A percentile compares a stretch with the other conserved stretches of the same genome.
Evolutionary conservation across 1,140 invertebrate genomes (phyloP).

Genomic region (Ostrea edulis): DNA sequence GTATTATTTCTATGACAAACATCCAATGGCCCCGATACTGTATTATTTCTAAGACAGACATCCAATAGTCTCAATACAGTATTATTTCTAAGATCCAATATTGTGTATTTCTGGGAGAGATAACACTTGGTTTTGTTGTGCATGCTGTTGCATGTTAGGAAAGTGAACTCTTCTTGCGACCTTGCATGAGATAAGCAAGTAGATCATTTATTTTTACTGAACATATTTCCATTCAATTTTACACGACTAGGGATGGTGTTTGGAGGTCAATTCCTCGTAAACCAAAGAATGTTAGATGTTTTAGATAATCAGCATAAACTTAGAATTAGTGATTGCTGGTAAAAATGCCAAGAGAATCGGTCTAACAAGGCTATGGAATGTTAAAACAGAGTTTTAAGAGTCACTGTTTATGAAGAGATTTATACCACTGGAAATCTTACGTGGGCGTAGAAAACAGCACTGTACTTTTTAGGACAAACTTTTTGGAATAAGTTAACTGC

Average conservation of each 20-base stretch:
- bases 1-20: no score
- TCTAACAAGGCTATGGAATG: background rate
- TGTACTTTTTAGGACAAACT: background rate
- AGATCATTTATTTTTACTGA: background rate
- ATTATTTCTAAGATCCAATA: no score
- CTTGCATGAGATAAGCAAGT: slow-evolving; percentile 5
- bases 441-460: background rate
- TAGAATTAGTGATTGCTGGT: background rate
- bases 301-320: background rate
- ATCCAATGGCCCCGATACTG: no score
- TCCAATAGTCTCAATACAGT: no score
- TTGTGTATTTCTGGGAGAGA: no score
- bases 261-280: background rate
- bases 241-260: background rate
- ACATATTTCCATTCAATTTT: background rate
- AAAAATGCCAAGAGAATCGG: background rate
- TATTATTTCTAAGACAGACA: no score
- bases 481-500: background rate
- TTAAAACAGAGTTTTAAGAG: slow-evolving; percentile 1
- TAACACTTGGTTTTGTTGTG: background rate
- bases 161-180: background rate
- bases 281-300: background rate
- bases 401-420: slow-evolving; percentile 4
- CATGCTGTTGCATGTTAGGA: background rate
- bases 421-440: background rate